A percentile compares a stretch with the other conserved stretches of the same genome.
Conservation (phyloP, 2,888 invertebrate genomes). For the Cryptus armator region DNA sequence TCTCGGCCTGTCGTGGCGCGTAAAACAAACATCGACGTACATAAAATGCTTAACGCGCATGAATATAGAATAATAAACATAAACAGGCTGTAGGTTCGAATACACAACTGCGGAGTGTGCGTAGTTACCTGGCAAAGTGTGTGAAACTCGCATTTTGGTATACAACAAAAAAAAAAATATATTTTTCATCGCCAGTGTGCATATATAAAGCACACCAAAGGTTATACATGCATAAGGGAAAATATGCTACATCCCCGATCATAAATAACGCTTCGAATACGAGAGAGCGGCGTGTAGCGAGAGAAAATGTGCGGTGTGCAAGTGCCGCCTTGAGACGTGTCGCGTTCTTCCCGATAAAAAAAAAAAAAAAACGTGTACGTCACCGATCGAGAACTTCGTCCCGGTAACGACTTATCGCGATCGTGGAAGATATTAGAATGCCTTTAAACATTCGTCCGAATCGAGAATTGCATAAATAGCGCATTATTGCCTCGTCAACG, state of each 20-base stretch:
- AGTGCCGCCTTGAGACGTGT: background rate
- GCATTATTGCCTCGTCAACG: conserved; percentile 12
- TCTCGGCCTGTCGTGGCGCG: conserved; percentile 9
- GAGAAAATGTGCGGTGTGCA: conserved; percentile 19
- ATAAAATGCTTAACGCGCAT: conserved; percentile 40
- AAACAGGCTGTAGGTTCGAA: conserved; percentile 23
- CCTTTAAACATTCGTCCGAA: background rate
- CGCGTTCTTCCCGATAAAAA: conserved; percentile 31
- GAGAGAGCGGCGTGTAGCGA: conserved; percentile 1
- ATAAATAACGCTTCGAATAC: conserved; percentile 45
- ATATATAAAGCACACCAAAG: background rate
- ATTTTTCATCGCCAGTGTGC: background rate
- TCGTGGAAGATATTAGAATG: conserved; percentile 34
- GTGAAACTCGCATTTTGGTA: conserved; percentile 24
- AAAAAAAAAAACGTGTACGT: background rate
- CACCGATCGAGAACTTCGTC: conserved; percentile 15
- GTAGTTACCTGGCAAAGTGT: conserved; percentile 11
- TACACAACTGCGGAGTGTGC: background rate
- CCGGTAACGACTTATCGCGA: background rate
- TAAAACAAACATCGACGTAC: conserved; percentile 50
- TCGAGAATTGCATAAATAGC: conserved; percentile 11
- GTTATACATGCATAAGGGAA: conserved; percentile 12
- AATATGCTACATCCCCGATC: conserved; percentile 46
- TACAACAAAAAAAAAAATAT: conserved; percentile 4
- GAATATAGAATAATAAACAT: conserved; percentile 47